Percentiles rank a stretch among this genome's conserved stretches.
These are phyloP conservation scores for Oncorhynchus mykiss DNA, from an alignment of 2,113 vertebrate genomes.

Conservation along the genomic window DNA sequence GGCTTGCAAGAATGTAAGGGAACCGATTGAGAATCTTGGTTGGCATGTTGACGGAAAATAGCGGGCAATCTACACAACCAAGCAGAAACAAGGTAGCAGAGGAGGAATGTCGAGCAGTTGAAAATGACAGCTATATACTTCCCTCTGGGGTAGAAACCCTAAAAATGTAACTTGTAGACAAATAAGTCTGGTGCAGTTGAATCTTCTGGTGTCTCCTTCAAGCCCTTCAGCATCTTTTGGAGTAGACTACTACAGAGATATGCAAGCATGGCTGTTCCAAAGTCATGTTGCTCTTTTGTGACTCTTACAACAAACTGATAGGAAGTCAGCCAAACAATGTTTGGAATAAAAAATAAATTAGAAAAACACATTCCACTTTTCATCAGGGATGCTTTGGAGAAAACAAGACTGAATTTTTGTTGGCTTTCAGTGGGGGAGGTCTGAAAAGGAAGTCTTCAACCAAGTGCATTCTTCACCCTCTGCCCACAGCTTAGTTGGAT, in stretches of 20 bases:
- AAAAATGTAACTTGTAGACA: too few relatives aligned
- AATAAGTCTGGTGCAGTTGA: too few relatives aligned
- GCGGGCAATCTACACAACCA: not conserved
- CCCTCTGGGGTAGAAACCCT: too few relatives aligned
- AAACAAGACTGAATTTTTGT: conserved; percentile 5
- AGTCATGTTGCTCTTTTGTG: conserved; percentile 1
- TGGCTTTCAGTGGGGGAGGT: not conserved
- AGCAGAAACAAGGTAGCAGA: not conserved
- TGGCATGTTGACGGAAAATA: not conserved
- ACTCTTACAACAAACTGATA: conserved; percentile 10
- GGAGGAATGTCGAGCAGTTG: not conserved
- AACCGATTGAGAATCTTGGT: not conserved
- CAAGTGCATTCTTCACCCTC: not conserved
- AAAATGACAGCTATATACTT: not conserved
- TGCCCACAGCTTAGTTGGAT: not conserved
- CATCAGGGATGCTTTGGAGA: not conserved
- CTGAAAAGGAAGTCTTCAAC: not conserved
- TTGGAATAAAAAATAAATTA: too few relatives aligned
- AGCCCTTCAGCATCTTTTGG: too few relatives aligned
- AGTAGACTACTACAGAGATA: too few relatives aligned
- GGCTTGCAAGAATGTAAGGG: conserved; percentile 30
- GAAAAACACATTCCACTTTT: not conserved
- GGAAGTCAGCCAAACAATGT: not conserved
- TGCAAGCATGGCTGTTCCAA: not conserved
- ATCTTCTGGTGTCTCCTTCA: too few relatives aligned